Percentiles rank a stretch among this genome's conserved stretches.
Conservation (phyloP, 2,113 vertebrate genomes). For the Pipa parva region DNA sequence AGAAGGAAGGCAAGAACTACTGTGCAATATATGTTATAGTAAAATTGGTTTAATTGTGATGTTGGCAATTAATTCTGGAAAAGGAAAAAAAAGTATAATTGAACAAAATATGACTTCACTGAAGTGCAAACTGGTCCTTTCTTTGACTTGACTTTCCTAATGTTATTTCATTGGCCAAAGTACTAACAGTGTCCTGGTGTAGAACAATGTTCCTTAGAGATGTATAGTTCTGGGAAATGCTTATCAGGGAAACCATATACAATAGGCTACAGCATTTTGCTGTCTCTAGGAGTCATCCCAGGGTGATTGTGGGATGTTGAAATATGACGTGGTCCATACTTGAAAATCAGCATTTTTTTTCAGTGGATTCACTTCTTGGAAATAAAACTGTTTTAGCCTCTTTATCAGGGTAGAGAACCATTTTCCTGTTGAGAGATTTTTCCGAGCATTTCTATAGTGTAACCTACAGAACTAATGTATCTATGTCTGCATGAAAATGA, state of each 20-base stretch:
- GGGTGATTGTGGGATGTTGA: background rate
- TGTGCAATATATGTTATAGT: background rate
- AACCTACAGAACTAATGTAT: slow-evolving; percentile 22
- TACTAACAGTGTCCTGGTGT: background rate
- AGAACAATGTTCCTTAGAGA: background rate
- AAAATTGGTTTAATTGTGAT: no score
- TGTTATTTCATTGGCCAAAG: no score
- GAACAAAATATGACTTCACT: no score
- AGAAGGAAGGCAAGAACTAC: background rate
- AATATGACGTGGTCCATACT: no score
- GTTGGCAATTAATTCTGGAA: no score
- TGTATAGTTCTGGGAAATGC: background rate
- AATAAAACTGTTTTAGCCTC: no score
- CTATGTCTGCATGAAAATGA: slow-evolving; percentile 33
- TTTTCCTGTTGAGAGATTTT: slow-evolving; percentile 1
- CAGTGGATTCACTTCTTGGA: background rate
- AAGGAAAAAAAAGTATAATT: no score
- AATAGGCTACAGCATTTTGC: no score
- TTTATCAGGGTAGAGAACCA: no score
- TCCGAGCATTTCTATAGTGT: slow-evolving; percentile 21
- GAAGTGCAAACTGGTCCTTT: no score
- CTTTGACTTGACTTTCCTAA: no score
- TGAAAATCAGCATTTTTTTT: background rate
- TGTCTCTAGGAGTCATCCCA: background rate
- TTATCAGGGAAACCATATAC: background rate